phyloP scores from a whole-genome alignment of 2,888 invertebrate genomes.

The Dyspetes luteomarginatus region DNA sequence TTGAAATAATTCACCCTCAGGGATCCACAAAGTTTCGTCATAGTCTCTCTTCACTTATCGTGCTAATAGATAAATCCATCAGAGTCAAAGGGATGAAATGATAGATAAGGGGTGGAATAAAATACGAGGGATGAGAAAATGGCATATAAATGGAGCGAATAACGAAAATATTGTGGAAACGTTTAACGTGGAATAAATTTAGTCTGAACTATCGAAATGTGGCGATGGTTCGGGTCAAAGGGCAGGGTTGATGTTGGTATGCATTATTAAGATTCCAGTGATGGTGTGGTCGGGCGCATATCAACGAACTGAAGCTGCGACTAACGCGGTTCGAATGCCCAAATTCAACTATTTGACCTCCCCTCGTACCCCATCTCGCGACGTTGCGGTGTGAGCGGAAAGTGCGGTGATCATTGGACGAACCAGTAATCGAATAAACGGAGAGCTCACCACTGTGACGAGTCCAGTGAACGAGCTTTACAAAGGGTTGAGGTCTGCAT shows the following conservation, averaged over 20 bases:
- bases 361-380: constrained; percentile 6
- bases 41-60: no score
- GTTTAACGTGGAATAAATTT: not conserved
- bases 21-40: no score
- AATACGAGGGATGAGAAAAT: no score
- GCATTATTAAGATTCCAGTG: constrained; percentile 61
- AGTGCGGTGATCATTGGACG: constrained; percentile 45
- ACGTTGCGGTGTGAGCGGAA: constrained; percentile 19
- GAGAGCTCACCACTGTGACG: constrained; percentile 42
- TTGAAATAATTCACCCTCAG: no score
- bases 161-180: not conserved
- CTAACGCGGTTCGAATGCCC: constrained; percentile 36
- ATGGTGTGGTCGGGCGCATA: constrained; percentile 36
- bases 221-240: not conserved
- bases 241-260: constrained; percentile 30
- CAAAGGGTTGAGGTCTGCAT: constrained; percentile 13
- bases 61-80: no score
- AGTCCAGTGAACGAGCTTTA: constrained; percentile 8
- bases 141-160: no score
- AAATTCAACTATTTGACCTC: constrained; percentile 57
- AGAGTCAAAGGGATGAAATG: no score
- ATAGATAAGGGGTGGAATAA: no score
- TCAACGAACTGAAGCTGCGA: constrained; percentile 53
- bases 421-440: constrained; percentile 63
- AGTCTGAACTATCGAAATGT: not conserved